A percentile compares a stretch with the other conserved stretches of the same genome.
Evolutionary conservation across 1,140 invertebrate genomes (phyloP).

Genomic region (Papilio xuthus): DNA sequence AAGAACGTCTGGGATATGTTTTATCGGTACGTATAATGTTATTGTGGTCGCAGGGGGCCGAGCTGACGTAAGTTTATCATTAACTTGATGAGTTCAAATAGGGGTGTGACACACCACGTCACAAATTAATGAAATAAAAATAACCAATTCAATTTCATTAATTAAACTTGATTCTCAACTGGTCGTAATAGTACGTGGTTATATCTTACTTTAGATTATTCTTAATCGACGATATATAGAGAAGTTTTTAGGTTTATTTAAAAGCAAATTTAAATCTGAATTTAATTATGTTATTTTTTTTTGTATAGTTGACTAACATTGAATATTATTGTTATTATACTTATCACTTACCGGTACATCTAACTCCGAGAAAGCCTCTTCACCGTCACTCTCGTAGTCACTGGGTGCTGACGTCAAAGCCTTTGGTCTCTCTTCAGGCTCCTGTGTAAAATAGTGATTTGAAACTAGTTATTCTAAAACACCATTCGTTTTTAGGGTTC

Average conservation of each 20-base stretch:
- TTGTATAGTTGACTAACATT: too few relatives aligned
- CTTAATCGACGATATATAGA: too few relatives aligned
- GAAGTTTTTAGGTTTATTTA: too few relatives aligned
- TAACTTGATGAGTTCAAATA: slow-evolving; percentile 18
- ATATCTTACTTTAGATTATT: too few relatives aligned
- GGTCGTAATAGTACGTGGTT: too few relatives aligned
- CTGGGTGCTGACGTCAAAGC: slow-evolving; percentile 52
- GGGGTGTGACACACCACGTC: slow-evolving; percentile 16
- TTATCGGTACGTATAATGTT: slow-evolving; percentile 12
- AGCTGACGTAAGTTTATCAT: slow-evolving; percentile 26
- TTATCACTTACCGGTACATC: slow-evolving; percentile 69
- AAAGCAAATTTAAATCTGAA: too few relatives aligned
- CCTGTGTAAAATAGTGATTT: slow-evolving; percentile 53
- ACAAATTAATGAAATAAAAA: slow-evolving; percentile 11
- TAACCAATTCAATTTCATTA: background rate
- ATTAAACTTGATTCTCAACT: background rate
- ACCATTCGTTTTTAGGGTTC: background rate
- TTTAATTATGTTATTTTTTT: too few relatives aligned
- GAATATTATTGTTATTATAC: background rate
- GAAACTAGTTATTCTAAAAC: background rate
- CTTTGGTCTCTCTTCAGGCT: slow-evolving; percentile 62
- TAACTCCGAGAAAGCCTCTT: slow-evolving; percentile 72
- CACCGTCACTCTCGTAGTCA: slow-evolving; percentile 76
- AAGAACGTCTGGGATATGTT: background rate
- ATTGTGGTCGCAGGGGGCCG: slow-evolving; percentile 21